Evolutionary conservation across 2,888 invertebrate genomes (phyloP), one percentile per base, ranked within the genome.

Genomic region (Muschampia staudingeri): DNA sequence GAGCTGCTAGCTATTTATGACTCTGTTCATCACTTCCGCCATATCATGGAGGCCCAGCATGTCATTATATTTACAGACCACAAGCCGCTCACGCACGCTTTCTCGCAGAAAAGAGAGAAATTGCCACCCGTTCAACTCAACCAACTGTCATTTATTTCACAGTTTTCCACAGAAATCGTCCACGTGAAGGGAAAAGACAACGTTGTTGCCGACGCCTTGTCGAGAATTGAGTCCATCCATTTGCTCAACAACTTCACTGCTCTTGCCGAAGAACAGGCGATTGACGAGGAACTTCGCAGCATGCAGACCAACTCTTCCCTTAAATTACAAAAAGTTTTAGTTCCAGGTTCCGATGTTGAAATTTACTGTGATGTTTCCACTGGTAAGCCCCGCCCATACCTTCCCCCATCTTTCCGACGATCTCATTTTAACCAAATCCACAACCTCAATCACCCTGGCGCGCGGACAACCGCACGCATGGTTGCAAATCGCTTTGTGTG

Each of bases 401-500:
- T 89, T 4, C 70, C 86, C 4, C 42, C 77, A n/a, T 2, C 48
- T 1, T 81, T 85, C 19, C 82, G 85, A 1, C 73, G 82, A 1
- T 9, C 25, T 6, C 19, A 40, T 4, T 89, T 88, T 40, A 61
- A 85, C 16, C 56, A 65, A 9, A 12, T 85, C 0, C 87, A 89
- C 52, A 84, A 76, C 16, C 48, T 87, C 3, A 85, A 84, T 48
- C 88, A 88, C 52, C 88, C 88, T 7, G 86, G 87, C 34, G 83
- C 71, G 1, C 65, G 76, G 34, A 83, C 84, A 34, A 71, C 87
- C 9, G 52, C 40, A 2, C 82, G 84, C 0, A 67, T 94, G 4
- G 83, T 94, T 4, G 67, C 89, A 0, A 78, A 90, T 25, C 89
- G 91, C 0, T 94, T 88, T 61, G 91, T 94, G 0, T 94, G 94